Evolutionary conservation across 2,888 invertebrate species (phyloP).

Genomic region (Lingula anatina): DNA sequence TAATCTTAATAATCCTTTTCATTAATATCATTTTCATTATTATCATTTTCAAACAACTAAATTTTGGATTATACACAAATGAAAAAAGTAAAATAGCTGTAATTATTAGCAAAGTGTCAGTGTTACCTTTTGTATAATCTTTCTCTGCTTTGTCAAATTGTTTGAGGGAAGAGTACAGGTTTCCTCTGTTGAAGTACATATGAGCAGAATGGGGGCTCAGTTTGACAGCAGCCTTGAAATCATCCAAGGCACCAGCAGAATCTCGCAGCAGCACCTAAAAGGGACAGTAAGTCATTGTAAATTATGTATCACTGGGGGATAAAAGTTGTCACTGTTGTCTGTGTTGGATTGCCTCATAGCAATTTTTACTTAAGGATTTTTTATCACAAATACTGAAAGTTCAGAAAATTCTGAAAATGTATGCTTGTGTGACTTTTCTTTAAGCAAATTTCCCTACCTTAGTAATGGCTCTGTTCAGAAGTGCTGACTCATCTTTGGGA

Average conservation of each 20-base stretch:
- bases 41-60: too few species aligned
- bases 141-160: constrained; percentile 41
- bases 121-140: constrained; percentile 45
- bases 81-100: too few species aligned
- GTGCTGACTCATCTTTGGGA: constrained; percentile 46
- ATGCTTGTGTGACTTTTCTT: too few species aligned
- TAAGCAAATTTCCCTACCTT: constrained; percentile 36
- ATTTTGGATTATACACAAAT: too few species aligned
- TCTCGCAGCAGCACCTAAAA: constrained; percentile 45
- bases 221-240: constrained; percentile 40
- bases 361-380: too few species aligned
- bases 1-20: too few species aligned
- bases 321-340: too few species aligned
- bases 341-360: too few species aligned
- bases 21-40: too few species aligned
- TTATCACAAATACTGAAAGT: not conserved
- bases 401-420: not conserved
- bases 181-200: constrained; percentile 50
- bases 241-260: constrained; percentile 40
- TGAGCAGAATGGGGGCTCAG: constrained; percentile 48
- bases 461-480: constrained; percentile 48
- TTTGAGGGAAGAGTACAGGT: constrained; percentile 42
- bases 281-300: not conserved
- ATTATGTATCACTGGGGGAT: not conserved
- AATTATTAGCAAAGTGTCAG: too few species aligned